These are phyloP conservation scores for Aphaenogaster ashmeadi DNA, from an alignment of 1,140 invertebrate genomes.

Conservation along the genomic window DNA sequence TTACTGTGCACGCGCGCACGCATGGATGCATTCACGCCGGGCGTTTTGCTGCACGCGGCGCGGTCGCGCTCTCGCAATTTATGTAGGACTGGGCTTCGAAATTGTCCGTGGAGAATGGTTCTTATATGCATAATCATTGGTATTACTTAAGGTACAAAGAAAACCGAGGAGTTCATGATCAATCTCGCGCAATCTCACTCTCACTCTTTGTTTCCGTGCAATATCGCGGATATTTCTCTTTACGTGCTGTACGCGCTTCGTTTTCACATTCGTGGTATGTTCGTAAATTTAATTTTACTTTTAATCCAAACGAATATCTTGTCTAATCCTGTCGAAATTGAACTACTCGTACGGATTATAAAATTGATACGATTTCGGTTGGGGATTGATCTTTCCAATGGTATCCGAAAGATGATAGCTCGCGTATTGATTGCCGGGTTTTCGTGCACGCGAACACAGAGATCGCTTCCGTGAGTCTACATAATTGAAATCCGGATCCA, in stretches of 20 bases:
- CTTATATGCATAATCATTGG: slow-evolving; percentile 64
- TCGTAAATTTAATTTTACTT: not conserved
- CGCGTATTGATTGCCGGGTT: not conserved
- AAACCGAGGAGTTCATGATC: slow-evolving; percentile 44
- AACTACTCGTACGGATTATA: not conserved
- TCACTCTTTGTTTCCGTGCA: slow-evolving; percentile 2
- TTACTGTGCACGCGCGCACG: slow-evolving; percentile 53
- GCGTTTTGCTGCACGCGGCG: slow-evolving; percentile 53
- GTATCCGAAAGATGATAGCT: not conserved
- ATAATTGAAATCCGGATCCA: not conserved
- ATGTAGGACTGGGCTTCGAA: slow-evolving; percentile 58
- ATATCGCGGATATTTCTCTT: slow-evolving; percentile 1
- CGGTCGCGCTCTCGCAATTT: slow-evolving; percentile 67
- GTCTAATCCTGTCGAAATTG: not conserved
- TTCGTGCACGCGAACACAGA: not conserved
- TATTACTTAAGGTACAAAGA: slow-evolving; percentile 61
- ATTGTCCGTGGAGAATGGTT: slow-evolving; percentile 70
- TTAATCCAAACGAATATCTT: not conserved
- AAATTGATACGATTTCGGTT: not conserved
- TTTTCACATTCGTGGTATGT: not conserved
- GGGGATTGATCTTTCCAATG: not conserved
- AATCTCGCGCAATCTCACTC: slow-evolving; percentile 22
- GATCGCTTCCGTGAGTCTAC: slow-evolving; percentile 1
- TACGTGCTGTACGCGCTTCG: not conserved
- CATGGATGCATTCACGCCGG: slow-evolving; percentile 48